phyloP scores from a whole-genome alignment of 2,113 vertebrate genomes.

The Bubalus kerabau region DNA sequence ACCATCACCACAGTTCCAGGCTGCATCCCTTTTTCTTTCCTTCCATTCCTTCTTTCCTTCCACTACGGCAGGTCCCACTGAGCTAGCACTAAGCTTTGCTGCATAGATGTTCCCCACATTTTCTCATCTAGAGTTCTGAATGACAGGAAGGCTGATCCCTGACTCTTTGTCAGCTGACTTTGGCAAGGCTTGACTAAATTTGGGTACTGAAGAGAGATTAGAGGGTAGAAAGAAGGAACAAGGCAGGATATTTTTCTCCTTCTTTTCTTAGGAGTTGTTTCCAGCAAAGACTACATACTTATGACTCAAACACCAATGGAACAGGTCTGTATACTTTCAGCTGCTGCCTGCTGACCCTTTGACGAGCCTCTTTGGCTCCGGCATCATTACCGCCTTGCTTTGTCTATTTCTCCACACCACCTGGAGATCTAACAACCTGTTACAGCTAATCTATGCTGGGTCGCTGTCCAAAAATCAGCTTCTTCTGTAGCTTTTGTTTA shows the following conservation, averaged over 20 bases:
- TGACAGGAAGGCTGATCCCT: neutral
- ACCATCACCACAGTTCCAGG: rapidly evolving
- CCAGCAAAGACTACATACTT: neutral
- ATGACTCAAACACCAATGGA: neutral
- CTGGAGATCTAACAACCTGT: neutral
- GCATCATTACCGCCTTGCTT: neutral
- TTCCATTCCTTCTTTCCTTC: neutral
- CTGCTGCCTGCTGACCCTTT: neutral
- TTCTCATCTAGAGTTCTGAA: neutral
- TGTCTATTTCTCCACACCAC: neutral
- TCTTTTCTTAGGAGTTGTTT: neutral
- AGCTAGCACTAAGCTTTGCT: neutral
- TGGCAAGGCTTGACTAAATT: neutral
- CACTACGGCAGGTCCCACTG: neutral
- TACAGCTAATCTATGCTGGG: neutral
- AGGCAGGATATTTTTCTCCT: neutral
- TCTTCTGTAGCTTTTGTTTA: neutral
- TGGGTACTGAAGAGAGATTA: neutral
- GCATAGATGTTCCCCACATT: neutral
- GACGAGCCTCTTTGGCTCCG: neutral
- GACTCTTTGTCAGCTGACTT: neutral
- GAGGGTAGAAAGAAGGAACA: neutral
- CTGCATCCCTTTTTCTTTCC: neutral
- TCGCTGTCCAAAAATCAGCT: neutral
- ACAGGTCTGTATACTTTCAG: rapidly evolving